Conservation (phyloP, 2,888 invertebrate genomes). For the Clivina fossor region DNA sequence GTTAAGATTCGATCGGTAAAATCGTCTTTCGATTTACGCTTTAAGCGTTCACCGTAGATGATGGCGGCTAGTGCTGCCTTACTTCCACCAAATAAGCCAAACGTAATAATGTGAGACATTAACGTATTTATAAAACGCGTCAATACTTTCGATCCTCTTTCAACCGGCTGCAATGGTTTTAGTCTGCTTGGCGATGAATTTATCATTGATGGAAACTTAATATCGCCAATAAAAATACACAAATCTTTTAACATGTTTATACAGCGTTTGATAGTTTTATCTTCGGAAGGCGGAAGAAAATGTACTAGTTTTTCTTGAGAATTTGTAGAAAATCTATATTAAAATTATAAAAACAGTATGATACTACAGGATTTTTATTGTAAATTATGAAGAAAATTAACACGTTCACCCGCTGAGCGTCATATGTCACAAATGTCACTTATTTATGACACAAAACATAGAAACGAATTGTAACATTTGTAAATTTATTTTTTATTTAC, state of each 20-base stretch:
- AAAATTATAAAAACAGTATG: too few relatives aligned
- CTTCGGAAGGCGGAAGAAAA: too few relatives aligned
- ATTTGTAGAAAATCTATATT: constrained; percentile 55
- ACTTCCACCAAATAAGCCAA: constrained; percentile 62
- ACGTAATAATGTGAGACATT: constrained; percentile 53
- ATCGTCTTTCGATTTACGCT: constrained; percentile 55
- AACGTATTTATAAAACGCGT: constrained; percentile 46
- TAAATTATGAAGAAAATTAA: too few relatives aligned
- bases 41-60: constrained; percentile 65
- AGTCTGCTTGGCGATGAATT: not conserved
- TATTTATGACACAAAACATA: too few relatives aligned
- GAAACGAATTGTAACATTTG: too few relatives aligned
- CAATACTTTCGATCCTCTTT: constrained; percentile 43
- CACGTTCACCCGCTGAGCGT: too few relatives aligned
- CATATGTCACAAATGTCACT: too few relatives aligned
- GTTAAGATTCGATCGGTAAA: constrained; percentile 47
- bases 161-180: constrained; percentile 41
- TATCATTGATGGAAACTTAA: not conserved
- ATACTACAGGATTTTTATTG: too few relatives aligned
- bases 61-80: constrained; percentile 62
- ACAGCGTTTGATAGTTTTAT: too few relatives aligned
- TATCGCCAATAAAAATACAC: not conserved
- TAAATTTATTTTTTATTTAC: too few relatives aligned
- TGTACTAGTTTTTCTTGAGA: constrained; percentile 51
- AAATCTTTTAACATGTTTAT: constrained; percentile 12